Base-by-base conservation (phyloP, 2,113 vertebrate species). In the Brachyhypopomus gauderio region DNA sequence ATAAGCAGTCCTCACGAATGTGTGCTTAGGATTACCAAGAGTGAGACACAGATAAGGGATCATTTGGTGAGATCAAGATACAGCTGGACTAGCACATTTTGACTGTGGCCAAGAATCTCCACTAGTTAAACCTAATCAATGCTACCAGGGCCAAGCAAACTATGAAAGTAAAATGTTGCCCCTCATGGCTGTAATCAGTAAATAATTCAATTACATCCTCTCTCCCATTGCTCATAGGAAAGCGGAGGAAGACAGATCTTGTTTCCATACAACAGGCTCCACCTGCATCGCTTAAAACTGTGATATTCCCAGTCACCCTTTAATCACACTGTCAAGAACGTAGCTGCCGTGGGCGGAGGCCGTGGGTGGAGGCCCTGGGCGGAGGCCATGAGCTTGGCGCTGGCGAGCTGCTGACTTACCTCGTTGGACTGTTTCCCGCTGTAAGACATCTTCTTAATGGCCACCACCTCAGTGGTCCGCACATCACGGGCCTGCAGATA, bases 371-470 rank as follows among this genome's bases (percentile, higher is more conserved):
- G 30, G 64, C 64, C 6, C 9, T 34, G 27, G 38, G 19, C n/a
- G 25, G 75, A 19, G 17, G 7, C 45, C 60, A 34, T 30, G 11
- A 0, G 8, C 12, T 22, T 19, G 30, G 38, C 25, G 19, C 14
- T 25, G 74, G 22, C 25, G 36, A 63, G 20, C 5, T 23, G 22
- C 1, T 58, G 9, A 77, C 91, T 36, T 89, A 98, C 98, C 96
- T 99, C 98, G 78, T 95, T 98, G 79, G 97, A 99, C 87, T 99
- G 98, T 89, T 99, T 99, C 80, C 98, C 98, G 85, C 92, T 97
- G 81, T 99, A 99, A 75, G 97, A 99, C 98, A 99, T 99, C 92
- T 99, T 99, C 92, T 99, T 99, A 92, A 99, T 98, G 91, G 98
- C 98, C 95, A 99, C 97, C 93, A 99, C 98, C 92, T 99, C 98